A percentile compares a stretch with the other conserved stretches of the same genome.
Evolutionary conservation across 2,888 invertebrate species (phyloP).

Genomic region (Priocnemis perturbator): DNA sequence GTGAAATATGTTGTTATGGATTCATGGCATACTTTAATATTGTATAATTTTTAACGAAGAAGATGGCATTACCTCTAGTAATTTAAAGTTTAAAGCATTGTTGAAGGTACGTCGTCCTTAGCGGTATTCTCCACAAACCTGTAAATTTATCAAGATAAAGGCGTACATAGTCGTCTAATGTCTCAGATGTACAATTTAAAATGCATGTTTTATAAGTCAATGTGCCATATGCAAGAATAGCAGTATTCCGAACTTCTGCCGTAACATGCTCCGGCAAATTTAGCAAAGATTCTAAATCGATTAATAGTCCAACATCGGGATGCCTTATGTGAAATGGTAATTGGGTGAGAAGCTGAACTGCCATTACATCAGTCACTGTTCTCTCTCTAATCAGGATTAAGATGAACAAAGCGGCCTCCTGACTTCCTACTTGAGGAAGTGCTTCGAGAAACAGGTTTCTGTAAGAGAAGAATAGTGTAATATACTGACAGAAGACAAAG

Average conservation of each 20-base stretch:
- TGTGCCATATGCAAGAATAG: conserved; percentile 83
- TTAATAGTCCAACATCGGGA: conserved; percentile 76
- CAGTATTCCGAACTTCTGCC: conserved; percentile 79
- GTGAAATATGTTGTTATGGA: too few relatives aligned
- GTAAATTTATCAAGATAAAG: conserved; percentile 84
- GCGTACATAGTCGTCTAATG: conserved; percentile 83
- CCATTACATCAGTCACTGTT: conserved; percentile 81
- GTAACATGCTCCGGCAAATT: conserved; percentile 75
- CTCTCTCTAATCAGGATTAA: conserved; percentile 80
- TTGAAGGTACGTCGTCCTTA: too few relatives aligned
- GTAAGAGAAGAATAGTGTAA: conserved; percentile 11
- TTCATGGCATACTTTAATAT: too few relatives aligned
- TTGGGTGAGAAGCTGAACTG: conserved; percentile 81
- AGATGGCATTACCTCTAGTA: too few relatives aligned
- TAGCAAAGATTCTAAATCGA: conserved; percentile 78
- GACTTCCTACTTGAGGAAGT: conserved; percentile 83
- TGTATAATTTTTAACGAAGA: too few relatives aligned
- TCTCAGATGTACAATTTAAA: conserved; percentile 78
- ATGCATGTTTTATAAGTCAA: conserved; percentile 80
- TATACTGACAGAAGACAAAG: conserved; percentile 18
- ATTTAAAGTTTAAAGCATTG: too few relatives aligned
- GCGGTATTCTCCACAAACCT: conserved; percentile 76
- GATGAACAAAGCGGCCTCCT: conserved; percentile 81
- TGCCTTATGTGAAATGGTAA: conserved; percentile 84
- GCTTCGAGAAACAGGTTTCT: conserved; percentile 85